Evolutionary conservation across 1,140 invertebrate species (phyloP), one percentile per base, ranked within the genome.

Genomic region (Drosophila sulfurigaster): DNA sequence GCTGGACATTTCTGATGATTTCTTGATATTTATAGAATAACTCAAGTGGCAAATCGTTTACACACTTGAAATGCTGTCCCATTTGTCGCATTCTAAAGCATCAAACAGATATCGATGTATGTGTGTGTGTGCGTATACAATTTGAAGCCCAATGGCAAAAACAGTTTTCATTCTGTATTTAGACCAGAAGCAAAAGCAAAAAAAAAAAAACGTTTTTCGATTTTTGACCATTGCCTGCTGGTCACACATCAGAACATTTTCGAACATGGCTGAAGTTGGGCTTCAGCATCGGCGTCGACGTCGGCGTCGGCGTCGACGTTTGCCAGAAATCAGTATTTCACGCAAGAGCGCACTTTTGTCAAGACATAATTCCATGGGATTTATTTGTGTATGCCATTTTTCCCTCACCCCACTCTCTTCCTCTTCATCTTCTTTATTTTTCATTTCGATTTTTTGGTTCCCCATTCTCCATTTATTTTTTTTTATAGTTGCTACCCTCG

Each of bases 11-110:
- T 74, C 66, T 82, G 80, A 83, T 83, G 83, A 87, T 81, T 83
- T 89, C 70, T 81, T 75, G 80, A 91, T 87, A 83, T 91, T 87
- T 87, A 90, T 78, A 90, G 73, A 90, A 77, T 69, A 87, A 91
- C 78, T 91, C 80, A 91, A 90, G 90, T 91, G 90, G 86, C 82
- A 91, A 90, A 91, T 91, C 90, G 90, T 86, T 91, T 91, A 85
- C 85, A 83, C 90, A 91, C 82, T 91, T 87, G 66, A 82, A 91
- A 82, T 80, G 83, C 74, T 81, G 78, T 72, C 71, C 78, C 82
- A 83, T 91, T 91, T 79, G 75, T 81, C 67, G 83, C 79, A 89
- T 76, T 88, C 58, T 70, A 67, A 66, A 66, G 65, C 66, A 66
- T 75, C 71, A 74, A 74, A 74, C 71, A 74, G 57, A 74, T 69